phyloP scores from a whole-genome alignment of 1,140 invertebrate species.

The Marisa cornuarietis region DNA sequence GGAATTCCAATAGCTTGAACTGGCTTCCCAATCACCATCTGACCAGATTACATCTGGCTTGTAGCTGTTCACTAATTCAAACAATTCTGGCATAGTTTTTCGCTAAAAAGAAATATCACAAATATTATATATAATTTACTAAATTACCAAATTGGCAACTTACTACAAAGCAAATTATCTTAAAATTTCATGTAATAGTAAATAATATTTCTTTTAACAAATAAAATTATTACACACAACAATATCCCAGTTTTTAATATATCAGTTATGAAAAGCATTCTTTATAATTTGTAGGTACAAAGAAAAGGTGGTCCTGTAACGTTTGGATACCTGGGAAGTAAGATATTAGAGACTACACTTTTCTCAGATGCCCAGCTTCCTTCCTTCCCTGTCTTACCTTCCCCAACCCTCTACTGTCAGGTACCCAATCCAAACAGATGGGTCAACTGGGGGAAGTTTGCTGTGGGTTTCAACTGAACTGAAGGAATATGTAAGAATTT shows the following conservation, averaged over 20 bases:
- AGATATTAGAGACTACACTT: neutral
- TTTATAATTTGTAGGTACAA: neutral
- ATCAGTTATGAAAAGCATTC: neutral
- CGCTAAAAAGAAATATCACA: conserved; percentile 32
- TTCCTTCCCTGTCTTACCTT: neutral
- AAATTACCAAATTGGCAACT: neutral
- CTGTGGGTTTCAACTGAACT: too few species aligned
- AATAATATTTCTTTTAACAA: too few species aligned
- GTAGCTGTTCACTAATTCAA: conserved; percentile 76
- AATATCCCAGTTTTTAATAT: neutral
- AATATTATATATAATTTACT: too few species aligned
- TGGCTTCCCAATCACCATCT: conserved; percentile 74
- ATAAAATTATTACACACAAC: neutral
- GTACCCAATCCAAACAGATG: too few species aligned
- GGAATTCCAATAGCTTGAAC: conserved; percentile 75
- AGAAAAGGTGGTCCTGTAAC: too few species aligned
- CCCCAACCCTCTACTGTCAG: too few species aligned
- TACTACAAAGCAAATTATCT: neutral
- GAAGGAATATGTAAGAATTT: too few species aligned
- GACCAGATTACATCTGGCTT: conserved; percentile 92
- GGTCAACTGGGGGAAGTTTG: too few species aligned
- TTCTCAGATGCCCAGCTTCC: too few species aligned
- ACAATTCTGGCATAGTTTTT: conserved; percentile 68
- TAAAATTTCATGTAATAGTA: too few species aligned
- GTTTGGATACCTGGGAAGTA: neutral